phyloP scores from a whole-genome alignment of 2,113 vertebrate species.

The Coturnix japonica region DNA sequence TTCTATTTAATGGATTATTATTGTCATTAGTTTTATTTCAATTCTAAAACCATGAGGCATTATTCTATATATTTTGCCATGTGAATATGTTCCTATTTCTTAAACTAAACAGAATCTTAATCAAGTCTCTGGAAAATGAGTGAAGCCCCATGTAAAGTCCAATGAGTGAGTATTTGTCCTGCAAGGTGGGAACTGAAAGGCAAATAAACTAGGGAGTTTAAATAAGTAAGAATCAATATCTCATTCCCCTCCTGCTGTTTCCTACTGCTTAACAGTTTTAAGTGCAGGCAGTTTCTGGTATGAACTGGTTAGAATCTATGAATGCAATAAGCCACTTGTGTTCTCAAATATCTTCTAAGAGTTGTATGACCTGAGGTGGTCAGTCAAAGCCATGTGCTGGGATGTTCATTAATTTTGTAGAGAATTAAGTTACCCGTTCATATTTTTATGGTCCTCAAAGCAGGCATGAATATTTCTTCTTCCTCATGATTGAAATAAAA shows the following conservation, averaged over 20 bases:
- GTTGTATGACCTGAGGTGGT: background rate
- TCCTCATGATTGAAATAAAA: slow-evolving; percentile 35
- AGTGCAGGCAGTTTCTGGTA: background rate
- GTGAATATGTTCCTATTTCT: slow-evolving; percentile 7
- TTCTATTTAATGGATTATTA: slow-evolving; percentile 28
- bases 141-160: background rate
- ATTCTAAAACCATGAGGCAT: background rate
- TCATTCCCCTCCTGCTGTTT: slow-evolving; percentile 26
- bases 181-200: slow-evolving; percentile 2
- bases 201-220: slow-evolving; percentile 27
- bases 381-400: background rate
- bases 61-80: background rate
- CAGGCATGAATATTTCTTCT: background rate
- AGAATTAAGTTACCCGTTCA: background rate
- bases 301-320: background rate
- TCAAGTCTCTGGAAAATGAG: slow-evolving; percentile 33
- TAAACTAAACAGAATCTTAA: background rate
- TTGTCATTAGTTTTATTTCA: slow-evolving; percentile 31
- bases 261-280: slow-evolving; percentile 20
- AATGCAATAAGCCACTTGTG: background rate
- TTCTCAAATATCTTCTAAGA: slow-evolving; percentile 1
- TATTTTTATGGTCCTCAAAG: background rate
- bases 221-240: slow-evolving; percentile 40
- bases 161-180: background rate
- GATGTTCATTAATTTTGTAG: background rate